A percentile compares a stretch with the other conserved stretches of the same genome.
Conservation (phyloP, 2,797 vertebrate genomes). For the Synanceia verrucosa region DNA sequence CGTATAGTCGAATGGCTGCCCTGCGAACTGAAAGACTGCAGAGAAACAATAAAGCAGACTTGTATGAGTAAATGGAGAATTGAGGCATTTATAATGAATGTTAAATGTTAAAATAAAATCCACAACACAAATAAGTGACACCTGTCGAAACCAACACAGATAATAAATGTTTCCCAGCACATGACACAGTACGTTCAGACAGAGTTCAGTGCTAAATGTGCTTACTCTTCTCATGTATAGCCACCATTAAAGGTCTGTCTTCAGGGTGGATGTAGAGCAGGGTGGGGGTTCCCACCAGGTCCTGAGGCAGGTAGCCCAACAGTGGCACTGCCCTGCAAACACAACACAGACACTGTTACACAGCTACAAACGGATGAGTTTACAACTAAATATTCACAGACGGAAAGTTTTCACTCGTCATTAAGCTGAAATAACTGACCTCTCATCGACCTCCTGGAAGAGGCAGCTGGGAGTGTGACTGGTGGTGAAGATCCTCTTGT, state of each 20-base stretch:
- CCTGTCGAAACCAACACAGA: neutral
- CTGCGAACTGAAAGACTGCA: conserved; percentile 89
- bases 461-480: conserved; percentile 94
- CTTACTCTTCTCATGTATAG: conserved; percentile 93
- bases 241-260: conserved; percentile 90
- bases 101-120: too few species aligned
- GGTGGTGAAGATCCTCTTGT: conserved; percentile 96
- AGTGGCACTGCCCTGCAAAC: conserved; percentile 86
- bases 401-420: too few species aligned
- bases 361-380: neutral
- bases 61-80: neutral
- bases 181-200: neutral
- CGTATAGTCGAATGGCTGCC: conserved; percentile 90
- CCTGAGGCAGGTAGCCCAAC: conserved; percentile 91
- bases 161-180: neutral
- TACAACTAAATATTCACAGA: neutral
- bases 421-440: conserved; percentile 81
- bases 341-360: neutral
- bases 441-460: conserved; percentile 95
- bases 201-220: conserved; percentile 5
- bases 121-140: too few species aligned
- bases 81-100: too few species aligned
- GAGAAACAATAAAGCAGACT: conserved; percentile 2
- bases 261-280: conserved; percentile 91
- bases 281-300: conserved; percentile 90